Percentiles rank a stretch among this genome's conserved stretches.
These are phyloP conservation scores for Nothobranchius furzeri DNA, from an alignment of 2,113 vertebrate species.

Conservation along the genomic window DNA sequence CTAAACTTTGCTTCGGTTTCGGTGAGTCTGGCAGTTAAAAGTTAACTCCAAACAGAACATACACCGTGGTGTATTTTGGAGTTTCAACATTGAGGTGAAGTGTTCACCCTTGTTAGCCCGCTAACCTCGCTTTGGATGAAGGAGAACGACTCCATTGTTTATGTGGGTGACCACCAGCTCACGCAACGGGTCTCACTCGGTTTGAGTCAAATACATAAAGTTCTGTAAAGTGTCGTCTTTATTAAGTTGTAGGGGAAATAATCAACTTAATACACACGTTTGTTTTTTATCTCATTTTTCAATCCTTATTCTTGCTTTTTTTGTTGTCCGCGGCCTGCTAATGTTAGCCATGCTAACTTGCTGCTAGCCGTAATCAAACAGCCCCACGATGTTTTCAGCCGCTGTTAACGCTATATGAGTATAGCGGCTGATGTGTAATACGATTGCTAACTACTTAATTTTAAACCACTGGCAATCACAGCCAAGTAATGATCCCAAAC, in stretches of 20 bases:
- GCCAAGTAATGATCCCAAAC: too few species aligned
- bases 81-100: neutral
- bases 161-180: neutral
- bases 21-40: too few species aligned
- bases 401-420: too few species aligned
- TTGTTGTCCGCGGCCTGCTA: slow-evolving; percentile 13
- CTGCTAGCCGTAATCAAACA: too few species aligned
- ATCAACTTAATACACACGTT: neutral
- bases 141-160: slow-evolving; percentile 26
- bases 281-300: accelerated
- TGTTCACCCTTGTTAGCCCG: slow-evolving; percentile 20
- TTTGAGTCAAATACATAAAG: neutral
- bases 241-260: neutral
- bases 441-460: too few species aligned
- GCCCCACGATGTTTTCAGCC: too few species aligned
- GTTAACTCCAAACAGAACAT: too few species aligned
- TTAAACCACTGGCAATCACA: too few species aligned
- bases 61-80: too few species aligned
- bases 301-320: neutral
- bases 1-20: too few species aligned
- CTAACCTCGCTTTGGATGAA: slow-evolving; percentile 39
- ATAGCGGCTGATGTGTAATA: too few species aligned
- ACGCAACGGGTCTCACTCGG: neutral
- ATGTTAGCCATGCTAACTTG: neutral
- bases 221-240: neutral